Conservation (phyloP, 2,888 invertebrate species). For the Invenusta paracnida region DNA sequence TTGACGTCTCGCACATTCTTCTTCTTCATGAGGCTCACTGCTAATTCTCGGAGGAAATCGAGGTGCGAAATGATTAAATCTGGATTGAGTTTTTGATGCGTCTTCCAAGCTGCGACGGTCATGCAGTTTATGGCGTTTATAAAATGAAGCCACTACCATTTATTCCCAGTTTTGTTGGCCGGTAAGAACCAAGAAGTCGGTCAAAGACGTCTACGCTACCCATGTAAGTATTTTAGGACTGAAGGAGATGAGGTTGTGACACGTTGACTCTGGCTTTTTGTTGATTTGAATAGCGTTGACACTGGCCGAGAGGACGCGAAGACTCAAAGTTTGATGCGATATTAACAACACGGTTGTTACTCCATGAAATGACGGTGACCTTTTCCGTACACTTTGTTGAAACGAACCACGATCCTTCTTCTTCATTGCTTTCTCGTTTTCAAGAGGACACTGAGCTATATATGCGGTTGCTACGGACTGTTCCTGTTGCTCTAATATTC, state of each 20-base stretch:
- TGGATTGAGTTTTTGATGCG: neutral
- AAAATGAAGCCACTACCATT: neutral
- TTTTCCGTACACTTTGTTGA: neutral
- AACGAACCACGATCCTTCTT: neutral
- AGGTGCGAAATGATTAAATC: neutral
- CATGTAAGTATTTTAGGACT: neutral
- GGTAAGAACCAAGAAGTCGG: neutral
- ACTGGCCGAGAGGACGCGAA: neutral
- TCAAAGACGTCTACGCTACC: neutral
- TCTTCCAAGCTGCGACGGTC: neutral
- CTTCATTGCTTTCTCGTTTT: neutral
- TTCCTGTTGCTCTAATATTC: neutral
- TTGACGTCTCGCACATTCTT: neutral
- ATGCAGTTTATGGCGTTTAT: neutral
- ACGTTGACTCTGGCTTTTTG: neutral
- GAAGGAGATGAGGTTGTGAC: neutral
- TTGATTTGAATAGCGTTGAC: neutral
- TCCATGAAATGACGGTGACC: neutral
- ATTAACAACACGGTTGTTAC: neutral
- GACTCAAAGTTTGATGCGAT: neutral
- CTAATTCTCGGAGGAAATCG: neutral
- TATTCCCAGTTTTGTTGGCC: neutral
- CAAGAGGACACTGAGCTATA: neutral
- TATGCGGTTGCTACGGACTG: neutral
- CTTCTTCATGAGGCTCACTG: neutral